Conservation (phyloP, 2,113 vertebrate genomes). For the Corynorhinus townsendii region DNA sequence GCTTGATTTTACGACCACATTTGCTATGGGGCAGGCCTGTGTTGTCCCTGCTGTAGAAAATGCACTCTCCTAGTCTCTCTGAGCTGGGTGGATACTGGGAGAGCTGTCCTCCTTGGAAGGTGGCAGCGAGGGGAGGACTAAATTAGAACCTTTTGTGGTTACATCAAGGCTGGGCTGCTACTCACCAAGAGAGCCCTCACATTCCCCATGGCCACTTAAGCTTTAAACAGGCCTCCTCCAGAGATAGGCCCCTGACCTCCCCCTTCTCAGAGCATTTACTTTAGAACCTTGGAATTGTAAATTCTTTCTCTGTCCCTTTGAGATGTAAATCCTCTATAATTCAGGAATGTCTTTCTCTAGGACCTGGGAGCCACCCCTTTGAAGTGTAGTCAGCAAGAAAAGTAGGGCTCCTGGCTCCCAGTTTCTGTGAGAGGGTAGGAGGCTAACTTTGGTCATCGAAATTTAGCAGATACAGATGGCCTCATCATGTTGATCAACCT, state of each 20-base stretch:
- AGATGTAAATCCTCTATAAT: background rate
- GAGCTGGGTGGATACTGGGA: background rate
- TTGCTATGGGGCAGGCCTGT: background rate
- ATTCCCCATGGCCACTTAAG: background rate
- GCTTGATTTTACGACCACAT: background rate
- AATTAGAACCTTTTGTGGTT: background rate
- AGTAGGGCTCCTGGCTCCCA: background rate
- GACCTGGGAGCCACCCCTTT: background rate
- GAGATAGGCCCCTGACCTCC: background rate
- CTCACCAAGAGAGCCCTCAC: background rate
- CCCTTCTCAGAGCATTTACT: background rate
- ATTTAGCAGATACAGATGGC: background rate
- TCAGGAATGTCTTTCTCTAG: background rate
- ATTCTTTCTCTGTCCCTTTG: background rate
- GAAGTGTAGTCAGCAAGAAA: background rate
- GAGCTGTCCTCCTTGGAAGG: background rate
- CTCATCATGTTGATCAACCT: background rate
- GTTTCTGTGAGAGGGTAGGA: background rate
- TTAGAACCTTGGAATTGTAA: background rate
- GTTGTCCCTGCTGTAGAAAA: background rate
- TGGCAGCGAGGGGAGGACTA: rapidly evolving
- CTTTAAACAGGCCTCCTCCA: background rate
- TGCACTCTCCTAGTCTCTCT: background rate
- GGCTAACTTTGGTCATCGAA: background rate
- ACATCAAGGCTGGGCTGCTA: no score